phyloP scores from a whole-genome alignment of 2,797 vertebrate genomes.

The Coluber constrictor region DNA sequence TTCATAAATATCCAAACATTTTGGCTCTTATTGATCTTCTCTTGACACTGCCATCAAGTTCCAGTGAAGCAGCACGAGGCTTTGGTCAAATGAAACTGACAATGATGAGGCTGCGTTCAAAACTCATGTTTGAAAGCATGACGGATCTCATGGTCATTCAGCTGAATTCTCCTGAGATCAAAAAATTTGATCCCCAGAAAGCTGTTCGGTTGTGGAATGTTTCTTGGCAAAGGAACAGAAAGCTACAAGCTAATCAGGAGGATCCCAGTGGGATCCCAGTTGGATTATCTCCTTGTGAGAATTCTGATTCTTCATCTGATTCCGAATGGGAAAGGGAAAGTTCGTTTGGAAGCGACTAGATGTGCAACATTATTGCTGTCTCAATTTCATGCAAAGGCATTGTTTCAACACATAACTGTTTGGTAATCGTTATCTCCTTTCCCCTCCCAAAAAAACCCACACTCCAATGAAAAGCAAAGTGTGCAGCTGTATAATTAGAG shows the following conservation, averaged over 20 bases:
- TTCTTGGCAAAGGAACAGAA: conserved; percentile 42
- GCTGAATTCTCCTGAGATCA: conserved; percentile 65
- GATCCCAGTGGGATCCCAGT: background rate
- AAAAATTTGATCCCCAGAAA: conserved; percentile 57
- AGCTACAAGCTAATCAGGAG: background rate
- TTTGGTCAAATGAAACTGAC: conserved; percentile 58
- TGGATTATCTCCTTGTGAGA: conserved; percentile 3
- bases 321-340: conserved; percentile 52
- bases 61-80: conserved; percentile 58
- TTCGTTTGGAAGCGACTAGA: conserved; percentile 48
- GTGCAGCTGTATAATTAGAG: background rate
- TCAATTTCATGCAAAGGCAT: background rate
- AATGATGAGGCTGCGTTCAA: conserved; percentile 28
- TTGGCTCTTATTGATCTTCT: conserved; percentile 62
- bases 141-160: conserved; percentile 61
- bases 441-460: background rate
- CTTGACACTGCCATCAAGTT: conserved; percentile 60
- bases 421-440: background rate
- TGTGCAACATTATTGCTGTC: background rate
- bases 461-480: background rate
- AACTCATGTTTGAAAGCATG: conserved; percentile 49
- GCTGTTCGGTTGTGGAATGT: conserved; percentile 63
- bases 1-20: conserved; percentile 65
- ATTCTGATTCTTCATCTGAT: conserved; percentile 42
- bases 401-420: background rate